phyloP scores from a whole-genome alignment of 2,888 invertebrate species.

The Taphrorychus bicolor region DNA sequence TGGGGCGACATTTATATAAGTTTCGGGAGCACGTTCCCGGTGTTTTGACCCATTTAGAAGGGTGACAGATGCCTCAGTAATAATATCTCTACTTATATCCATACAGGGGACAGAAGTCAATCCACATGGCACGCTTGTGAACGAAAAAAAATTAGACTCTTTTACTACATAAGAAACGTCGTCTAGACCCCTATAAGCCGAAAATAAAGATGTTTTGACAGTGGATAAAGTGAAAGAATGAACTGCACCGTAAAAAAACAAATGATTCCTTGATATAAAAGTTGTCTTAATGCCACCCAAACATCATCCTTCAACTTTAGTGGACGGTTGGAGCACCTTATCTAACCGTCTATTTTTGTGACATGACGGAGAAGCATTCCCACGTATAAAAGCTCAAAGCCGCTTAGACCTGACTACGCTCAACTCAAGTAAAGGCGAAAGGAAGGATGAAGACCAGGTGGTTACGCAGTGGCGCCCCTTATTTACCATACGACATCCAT shows the following conservation, averaged over 20 bases:
- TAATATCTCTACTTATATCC: neutral
- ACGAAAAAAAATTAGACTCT: too few species aligned
- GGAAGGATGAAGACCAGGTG: neutral
- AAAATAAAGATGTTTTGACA: neutral
- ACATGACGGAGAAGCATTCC: neutral
- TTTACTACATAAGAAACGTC: too few species aligned
- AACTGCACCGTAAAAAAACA: slow-evolving; percentile 1
- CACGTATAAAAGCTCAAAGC: neutral
- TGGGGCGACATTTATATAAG: slow-evolving; percentile 30
- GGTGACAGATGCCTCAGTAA: slow-evolving; percentile 24
- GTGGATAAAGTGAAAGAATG: neutral
- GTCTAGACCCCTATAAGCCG: neutral
- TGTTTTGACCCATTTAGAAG: slow-evolving; percentile 27
- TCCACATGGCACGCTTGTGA: too few species aligned
- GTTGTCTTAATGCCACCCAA: slow-evolving; percentile 7
- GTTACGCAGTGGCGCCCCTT: neutral
- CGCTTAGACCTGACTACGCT: too few species aligned
- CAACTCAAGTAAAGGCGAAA: neutral
- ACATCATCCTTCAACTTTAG: slow-evolving; percentile 5
- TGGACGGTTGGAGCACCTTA: too few species aligned
- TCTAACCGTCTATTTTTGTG: slow-evolving; percentile 6
- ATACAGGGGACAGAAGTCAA: neutral
- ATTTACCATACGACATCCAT: slow-evolving; percentile 29
- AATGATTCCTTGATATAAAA: slow-evolving; percentile 7
- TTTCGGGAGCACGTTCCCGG: slow-evolving; percentile 22